Base-by-base conservation (phyloP, 1,140 invertebrate species). In the Potamilus streckersoni region DNA sequence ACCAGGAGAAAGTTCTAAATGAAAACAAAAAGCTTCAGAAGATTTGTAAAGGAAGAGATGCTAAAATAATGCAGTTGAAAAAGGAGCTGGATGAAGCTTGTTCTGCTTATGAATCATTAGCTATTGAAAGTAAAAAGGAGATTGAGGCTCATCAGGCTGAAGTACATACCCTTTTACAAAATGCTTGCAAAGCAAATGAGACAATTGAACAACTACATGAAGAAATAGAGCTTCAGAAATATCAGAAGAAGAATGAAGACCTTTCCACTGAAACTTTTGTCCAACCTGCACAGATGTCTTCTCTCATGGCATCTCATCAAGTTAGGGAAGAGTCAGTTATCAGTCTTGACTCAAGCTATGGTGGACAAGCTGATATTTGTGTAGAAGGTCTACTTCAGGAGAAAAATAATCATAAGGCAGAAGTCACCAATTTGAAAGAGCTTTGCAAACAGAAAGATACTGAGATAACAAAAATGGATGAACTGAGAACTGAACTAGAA, bases 401-500 rank as follows among this genome's bases (percentile, higher is more conserved):
- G 31, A 74, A 68, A 49, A 49, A 63, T 19, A 61, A 67, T 61
- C n/a, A 79, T 2, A 17, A 27, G 15, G 64, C 27, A 19, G 81
- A 82, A 27, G n/a, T 79, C 12, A 73, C 74, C 57, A 82, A 80
- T 69, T 64, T 80, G 11, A 73, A 80, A 63, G 74, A 82, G 68
- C 57, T 82, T 13, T 79, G 73, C 61, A 82, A 80, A 71, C 74
- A 74, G 1, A 82, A 82, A 76, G 81, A 82, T 78, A 69, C 72
- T 15, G 79, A 79, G 65, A 75, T 82, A 16, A 75, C 58, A 13
- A 79, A 80, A 68, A 15, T 79, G 63, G 80, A 81, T 69, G 71
- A 83, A 17, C 59, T 31, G 14, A 73, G 66, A 63, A 55, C 31
- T 57, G 64, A 69, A 61, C 20, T 69, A n/a, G 76, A 68, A 49